Evolutionary conservation across 2,113 vertebrate species (phyloP), one percentile per base, ranked within the genome.

Genomic region (Oreochromis niloticus): DNA sequence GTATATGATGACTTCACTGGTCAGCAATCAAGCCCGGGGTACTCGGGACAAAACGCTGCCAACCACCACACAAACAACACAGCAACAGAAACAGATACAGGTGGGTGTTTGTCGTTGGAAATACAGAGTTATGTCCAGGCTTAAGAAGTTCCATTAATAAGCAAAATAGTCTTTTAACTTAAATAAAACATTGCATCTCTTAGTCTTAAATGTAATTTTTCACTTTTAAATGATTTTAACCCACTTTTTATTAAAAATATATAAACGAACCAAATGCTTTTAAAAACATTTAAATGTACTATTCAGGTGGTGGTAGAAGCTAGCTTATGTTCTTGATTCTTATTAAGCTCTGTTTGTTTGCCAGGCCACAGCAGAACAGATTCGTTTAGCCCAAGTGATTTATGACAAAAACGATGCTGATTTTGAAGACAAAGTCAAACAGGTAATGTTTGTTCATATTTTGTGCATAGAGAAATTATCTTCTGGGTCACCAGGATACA

Each of bases 1-100:
- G 97, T 99, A 97, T 97, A 99, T 98, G 97, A 99, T 99, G 98
- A 99, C 98, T 97, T 99, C 98, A 4, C 96, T 99, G 97, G 97
- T 97, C 97, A 97, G 95, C 96, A 98, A 98, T 96, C 97, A 97
- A 94, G 93, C 96, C 95, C 97, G 97, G 95, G 97, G 97, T 93
- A 96, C 97, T 97, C 96, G 98, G 96, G 98, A 99, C 89, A 97
- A 97, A 97, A 92, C 52, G 75, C 97, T 97, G 63, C 97, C 97
- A 95, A 95, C 97, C 92, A 80, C 95, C 68, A 93, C 97, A 94
- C 97, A 98, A 89, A 91, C 97, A 79, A 90, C 97, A 92, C 98
- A 98, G 87, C 95, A 97, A 93, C 98, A 99, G 96, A 99, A 99
- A 97, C 98, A 98, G 95, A 97, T 98, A 95, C 98, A 98, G 98